Conservation (phyloP, 2,888 invertebrate genomes). For the Saturnia pavonia region DNA sequence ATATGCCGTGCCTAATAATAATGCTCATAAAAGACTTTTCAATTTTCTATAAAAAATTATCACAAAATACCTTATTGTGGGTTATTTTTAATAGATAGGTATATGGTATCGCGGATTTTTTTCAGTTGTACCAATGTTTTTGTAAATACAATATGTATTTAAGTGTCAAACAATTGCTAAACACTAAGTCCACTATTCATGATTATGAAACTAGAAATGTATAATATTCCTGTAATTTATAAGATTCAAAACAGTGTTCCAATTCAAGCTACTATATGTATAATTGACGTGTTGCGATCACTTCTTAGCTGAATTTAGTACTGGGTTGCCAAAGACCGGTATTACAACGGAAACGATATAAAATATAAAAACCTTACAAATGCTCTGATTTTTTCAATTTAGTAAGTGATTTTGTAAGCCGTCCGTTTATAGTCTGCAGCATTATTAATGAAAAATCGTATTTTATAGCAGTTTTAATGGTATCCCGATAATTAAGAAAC, state of each 20-base stretch:
- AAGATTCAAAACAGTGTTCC: not conserved
- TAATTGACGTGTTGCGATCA: not conserved
- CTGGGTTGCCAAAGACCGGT: not conserved
- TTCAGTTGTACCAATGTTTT: too few species aligned
- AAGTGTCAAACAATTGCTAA: too few species aligned
- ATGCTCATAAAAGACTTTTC: too few species aligned
- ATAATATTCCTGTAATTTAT: not conserved
- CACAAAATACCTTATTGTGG: too few species aligned
- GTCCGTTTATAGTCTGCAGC: not conserved
- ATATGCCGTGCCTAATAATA: too few species aligned
- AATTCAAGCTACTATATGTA: not conserved
- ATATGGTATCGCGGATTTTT: too few species aligned
- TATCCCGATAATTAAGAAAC: not conserved
- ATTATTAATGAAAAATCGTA: not conserved
- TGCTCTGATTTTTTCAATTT: not conserved
- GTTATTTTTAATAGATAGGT: too few species aligned
- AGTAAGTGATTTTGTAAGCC: not conserved
- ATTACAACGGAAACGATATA: not conserved
- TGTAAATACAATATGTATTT: too few species aligned
- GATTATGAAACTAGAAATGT: too few species aligned
- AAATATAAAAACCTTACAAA: not conserved
- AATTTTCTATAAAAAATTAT: too few species aligned
- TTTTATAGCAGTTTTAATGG: conserved; percentile 13
- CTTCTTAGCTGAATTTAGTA: not conserved
- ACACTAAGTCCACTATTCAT: not conserved